Conservation (phyloP, 2,888 invertebrate species). For the Allacma fusca region DNA sequence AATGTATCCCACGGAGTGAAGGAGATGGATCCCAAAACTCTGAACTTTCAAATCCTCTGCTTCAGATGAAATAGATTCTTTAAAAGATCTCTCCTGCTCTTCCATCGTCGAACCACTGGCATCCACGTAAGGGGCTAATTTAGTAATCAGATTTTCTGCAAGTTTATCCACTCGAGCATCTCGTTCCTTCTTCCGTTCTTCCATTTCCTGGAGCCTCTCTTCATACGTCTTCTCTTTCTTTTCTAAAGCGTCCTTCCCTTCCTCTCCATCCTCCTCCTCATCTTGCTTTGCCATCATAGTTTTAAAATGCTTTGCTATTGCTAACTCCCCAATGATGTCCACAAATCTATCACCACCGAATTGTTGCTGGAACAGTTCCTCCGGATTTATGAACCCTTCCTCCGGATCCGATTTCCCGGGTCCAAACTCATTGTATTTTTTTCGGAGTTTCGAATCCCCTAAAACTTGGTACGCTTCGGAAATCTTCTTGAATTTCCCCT, state of each 20-base stretch:
- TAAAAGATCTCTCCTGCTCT: constrained; percentile 49
- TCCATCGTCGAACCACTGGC: constrained; percentile 29
- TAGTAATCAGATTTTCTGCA: constrained; percentile 56
- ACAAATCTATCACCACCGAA: constrained; percentile 61
- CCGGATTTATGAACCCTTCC: constrained; percentile 61
- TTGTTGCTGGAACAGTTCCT: constrained; percentile 60
- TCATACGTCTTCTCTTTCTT: constrained; percentile 55
- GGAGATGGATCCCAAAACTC: constrained; percentile 60
- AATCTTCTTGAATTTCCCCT: constrained; percentile 57
- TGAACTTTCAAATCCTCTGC: constrained; percentile 61
- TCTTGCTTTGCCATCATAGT: constrained; percentile 58
- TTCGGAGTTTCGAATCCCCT: constrained; percentile 57
- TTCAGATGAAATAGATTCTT: constrained; percentile 54
- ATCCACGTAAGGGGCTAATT: constrained; percentile 54
- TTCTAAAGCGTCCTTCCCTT: constrained; percentile 32
- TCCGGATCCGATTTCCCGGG: constrained; percentile 59
- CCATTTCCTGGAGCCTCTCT: constrained; percentile 56
- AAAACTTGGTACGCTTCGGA: constrained; percentile 58
- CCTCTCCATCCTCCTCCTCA: constrained; percentile 52
- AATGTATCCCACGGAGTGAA: constrained; percentile 60
- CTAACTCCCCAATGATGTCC: constrained; percentile 60
- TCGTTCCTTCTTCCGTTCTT: constrained; percentile 57
- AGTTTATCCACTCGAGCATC: constrained; percentile 57
- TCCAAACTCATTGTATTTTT: constrained; percentile 61
- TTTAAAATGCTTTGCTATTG: constrained; percentile 61